Evolutionary conservation across 2,888 invertebrate species (phyloP), one percentile per base, ranked within the genome.

Genomic region (Agonopterix alstromeriana): DNA sequence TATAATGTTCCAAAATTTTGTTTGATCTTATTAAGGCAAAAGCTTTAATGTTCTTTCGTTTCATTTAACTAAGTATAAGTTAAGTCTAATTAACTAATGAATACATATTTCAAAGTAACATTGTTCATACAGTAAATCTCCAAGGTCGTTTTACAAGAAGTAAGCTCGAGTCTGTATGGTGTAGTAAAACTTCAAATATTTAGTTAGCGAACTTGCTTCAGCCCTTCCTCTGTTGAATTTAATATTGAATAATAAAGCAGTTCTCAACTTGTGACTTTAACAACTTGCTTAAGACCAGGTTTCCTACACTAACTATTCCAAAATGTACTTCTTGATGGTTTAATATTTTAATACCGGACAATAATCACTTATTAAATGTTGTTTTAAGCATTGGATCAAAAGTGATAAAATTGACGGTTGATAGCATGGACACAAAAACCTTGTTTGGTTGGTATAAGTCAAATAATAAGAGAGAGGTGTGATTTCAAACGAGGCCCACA

Each of bases 191-290:
- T 84, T 83, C 70, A 79, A 82, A 82, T 85, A 85, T 85, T 85
- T 82, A 84, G 82, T 84, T 84, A 82, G 69, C 61, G 65, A 82
- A 86, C 80, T 86, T 73, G 76, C 69, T 70, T 67, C 67, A 73
- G 80, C 81, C 80, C 76, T 79, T 76, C 70, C 72, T 74, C 73
- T 68, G 80, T 74, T 76, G 77, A 82, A 83, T 86, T 81, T 84
- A 79, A 84, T 87, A 83, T 82, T 83, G 82, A 86, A 87, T 87
- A 85, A 84, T 86, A 85, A 83, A 86, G 76, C 78, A 82, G 82
- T 80, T 82, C 69, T 65, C 72, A 77, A 79, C 77, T 82, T 77
- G 79, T 71, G 78, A 81, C 80, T 85, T 78, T 72, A 82, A 79
- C 79, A 77, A 82, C 75, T 85, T 74, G 73, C 70, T 77, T 73